phyloP scores from a whole-genome alignment of 2,888 invertebrate genomes.

The Aleiodes alternator region DNA sequence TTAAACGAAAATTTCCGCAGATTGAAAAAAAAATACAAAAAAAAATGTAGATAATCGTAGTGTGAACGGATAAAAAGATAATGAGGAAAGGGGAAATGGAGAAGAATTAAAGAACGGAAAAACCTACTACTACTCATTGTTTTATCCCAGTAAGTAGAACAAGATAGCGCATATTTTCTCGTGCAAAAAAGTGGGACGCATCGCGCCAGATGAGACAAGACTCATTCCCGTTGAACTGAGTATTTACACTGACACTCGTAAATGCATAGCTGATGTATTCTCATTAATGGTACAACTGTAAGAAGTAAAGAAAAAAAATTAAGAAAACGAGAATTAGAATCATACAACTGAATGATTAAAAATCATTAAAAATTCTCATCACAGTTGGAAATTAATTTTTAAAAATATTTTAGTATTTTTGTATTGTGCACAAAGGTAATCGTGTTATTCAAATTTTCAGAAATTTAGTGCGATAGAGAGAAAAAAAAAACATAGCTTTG shows the following conservation, averaged over 20 bases:
- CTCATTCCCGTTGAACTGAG: neutral
- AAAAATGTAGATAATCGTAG: neutral
- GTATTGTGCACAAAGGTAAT: neutral
- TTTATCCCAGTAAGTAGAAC: constrained; percentile 33
- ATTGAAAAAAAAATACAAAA: constrained; percentile 8
- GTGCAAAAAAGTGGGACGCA: constrained; percentile 31
- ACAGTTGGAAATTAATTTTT: neutral
- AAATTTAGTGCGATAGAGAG: too few relatives aligned
- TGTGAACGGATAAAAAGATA: neutral
- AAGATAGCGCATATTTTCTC: constrained; percentile 17
- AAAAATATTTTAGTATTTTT: neutral
- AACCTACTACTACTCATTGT: constrained; percentile 24
- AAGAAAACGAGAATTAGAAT: constrained; percentile 6
- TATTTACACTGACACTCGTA: constrained; percentile 8
- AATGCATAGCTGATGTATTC: neutral
- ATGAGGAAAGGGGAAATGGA: neutral
- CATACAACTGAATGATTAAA: neutral
- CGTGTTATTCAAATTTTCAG: too few relatives aligned
- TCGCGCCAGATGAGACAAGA: neutral
- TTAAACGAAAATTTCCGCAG: neutral
- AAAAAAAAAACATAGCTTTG: too few relatives aligned
- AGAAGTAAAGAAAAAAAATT: neutral
- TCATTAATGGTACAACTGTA: neutral
- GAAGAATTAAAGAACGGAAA: neutral
- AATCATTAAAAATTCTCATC: neutral